phyloP scores from a whole-genome alignment of 1,140 invertebrate genomes.

The Drosophila setifemur region DNA sequence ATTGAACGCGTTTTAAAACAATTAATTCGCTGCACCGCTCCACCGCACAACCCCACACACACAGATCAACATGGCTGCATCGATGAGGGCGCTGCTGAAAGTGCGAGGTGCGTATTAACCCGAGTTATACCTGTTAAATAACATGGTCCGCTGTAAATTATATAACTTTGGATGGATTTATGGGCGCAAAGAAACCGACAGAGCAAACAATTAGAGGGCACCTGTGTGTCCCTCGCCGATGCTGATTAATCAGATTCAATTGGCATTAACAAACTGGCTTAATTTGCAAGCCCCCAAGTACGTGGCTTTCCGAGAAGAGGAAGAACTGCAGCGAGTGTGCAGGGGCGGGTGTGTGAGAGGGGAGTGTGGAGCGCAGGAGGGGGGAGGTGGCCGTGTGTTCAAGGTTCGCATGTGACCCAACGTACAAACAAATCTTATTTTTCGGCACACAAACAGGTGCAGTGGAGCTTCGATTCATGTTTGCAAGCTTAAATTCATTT shows the following conservation, averaged over 20 bases:
- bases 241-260: constrained; percentile 15
- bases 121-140: constrained; percentile 51
- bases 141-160: constrained; percentile 60
- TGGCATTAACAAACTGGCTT: neutral
- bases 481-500: too few relatives aligned
- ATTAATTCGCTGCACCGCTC: constrained; percentile 47
- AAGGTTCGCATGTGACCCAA: constrained; percentile 74
- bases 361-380: neutral
- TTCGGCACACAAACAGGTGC: constrained; percentile 7
- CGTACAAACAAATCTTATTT: constrained; percentile 37
- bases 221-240: constrained; percentile 13
- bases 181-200: constrained; percentile 14
- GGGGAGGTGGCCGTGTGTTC: constrained; percentile 38
- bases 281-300: constrained; percentile 28
- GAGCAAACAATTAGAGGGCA: constrained; percentile 16
- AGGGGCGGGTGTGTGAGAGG: neutral
- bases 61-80: constrained; percentile 70
- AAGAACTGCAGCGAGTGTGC: constrained; percentile 6
- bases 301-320: constrained; percentile 58
- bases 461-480: too few relatives aligned
- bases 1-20: constrained; percentile 73
- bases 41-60: constrained; percentile 56
- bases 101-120: constrained; percentile 69
- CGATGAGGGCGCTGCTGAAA: constrained; percentile 76
- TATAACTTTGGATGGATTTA: constrained; percentile 64